Evolutionary conservation across 2,888 invertebrate genomes (phyloP), one percentile per base, ranked within the genome.

Genomic region (Sipha maydis): DNA sequence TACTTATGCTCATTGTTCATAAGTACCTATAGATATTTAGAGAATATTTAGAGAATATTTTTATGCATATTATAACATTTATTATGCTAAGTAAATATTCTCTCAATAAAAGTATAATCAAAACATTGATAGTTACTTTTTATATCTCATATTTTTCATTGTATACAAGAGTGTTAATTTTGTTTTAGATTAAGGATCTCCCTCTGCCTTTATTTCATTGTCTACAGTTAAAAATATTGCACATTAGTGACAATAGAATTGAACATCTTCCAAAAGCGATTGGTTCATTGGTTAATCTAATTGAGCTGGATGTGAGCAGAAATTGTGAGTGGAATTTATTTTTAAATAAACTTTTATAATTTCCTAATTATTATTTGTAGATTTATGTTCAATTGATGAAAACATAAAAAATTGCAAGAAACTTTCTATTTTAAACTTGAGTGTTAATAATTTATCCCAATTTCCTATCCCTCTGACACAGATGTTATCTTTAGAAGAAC

Each of bases 401-500:
- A 96, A 95, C 91, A 96, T 98, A 92, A 97, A 97, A 92, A 94
- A 95, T 90, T 95, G 97, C 91, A 97, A 96, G 92, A 95, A 96
- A 92, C 93, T 98, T 91, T 94, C 94, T 90, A 94, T 95, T 90
- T 93, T 98, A 91, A 97, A 98, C 93, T 94, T 97, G 90, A 97
- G 97, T 92, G 95, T 97, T 89, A 98, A 98, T 92, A 97, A 97
- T 83, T 93, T 98, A 90, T 96, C 97, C 91, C 96, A 96, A 92
- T 94, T 98, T 89, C 98, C 98, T n/a, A 98, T 98, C 92, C 96
- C 97, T 89, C 95, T 98, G 90, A 97, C 97, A 90, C 97, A 96
- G 92, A 93, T 98, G 89, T 95, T 96, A 90, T 96, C 96, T 90
- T 93, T 98, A 90, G 95, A 96, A 92, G 97, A 98, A 92, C 93